A percentile compares a stretch with the other conserved stretches of the same genome.
Evolutionary conservation across 2,113 vertebrate genomes (phyloP).

Genomic region (Dicerorhinus sumatrensis): DNA sequence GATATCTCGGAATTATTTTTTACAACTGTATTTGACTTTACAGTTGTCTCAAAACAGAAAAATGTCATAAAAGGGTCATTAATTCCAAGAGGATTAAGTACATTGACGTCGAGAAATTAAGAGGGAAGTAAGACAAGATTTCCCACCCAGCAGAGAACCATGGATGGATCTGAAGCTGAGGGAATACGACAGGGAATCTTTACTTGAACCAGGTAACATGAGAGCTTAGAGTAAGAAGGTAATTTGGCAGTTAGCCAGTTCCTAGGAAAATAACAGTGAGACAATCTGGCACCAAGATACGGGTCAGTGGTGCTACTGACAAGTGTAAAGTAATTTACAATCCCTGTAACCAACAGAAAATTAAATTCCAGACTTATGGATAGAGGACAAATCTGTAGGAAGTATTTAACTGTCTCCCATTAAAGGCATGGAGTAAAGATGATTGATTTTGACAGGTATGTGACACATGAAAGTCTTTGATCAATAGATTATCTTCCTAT

Average conservation of each 20-base stretch:
- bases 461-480: not conserved
- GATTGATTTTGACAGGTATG: not conserved
- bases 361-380: not conserved
- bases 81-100: not conserved
- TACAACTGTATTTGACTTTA: not conserved
- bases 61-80: not conserved
- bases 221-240: not conserved
- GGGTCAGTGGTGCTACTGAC: not conserved
- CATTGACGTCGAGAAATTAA: not conserved
- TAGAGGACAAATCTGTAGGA: not conserved
- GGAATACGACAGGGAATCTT: not conserved
- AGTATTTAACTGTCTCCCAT: not conserved
- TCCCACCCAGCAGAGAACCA: not conserved
- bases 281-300: not conserved
- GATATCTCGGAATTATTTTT: not conserved
- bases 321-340: not conserved
- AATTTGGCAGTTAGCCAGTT: not conserved
- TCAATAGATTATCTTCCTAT: not conserved
- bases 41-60: not conserved
- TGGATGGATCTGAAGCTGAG: not conserved
- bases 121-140: not conserved
- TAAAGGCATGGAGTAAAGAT: not conserved
- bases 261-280: not conserved
- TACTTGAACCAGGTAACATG: not conserved
- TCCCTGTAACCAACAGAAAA: not conserved